Evolutionary conservation across 2,888 invertebrate genomes (phyloP), one percentile per base, ranked within the genome.

Genomic region (Octonoba sinensis): DNA sequence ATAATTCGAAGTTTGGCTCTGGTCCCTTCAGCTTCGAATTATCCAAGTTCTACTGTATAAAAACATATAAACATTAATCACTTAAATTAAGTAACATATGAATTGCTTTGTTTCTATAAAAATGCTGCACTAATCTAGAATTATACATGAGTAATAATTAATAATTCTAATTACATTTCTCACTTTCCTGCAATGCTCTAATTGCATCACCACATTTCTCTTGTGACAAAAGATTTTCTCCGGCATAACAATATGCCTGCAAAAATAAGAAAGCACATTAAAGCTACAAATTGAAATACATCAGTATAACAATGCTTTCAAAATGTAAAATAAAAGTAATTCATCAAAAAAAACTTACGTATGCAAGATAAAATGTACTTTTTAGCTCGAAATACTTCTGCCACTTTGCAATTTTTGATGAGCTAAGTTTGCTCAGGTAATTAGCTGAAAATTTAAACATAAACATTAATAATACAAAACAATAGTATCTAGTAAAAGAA

Each of bases 131-230:
- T n/a, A n/a, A n/a, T n/a, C 20, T 15, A 18, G 57, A 57, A 57
- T 15, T 47, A 47, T 54, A 54, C 54, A 54, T 54, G 18, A 16
- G 16, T 12, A 54, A 54, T 54, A 57, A 0, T 15, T 22, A 62
- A 1, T 60, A 27, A 24, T 18, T 4, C 24, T 20, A 60, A 27
- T 51, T 86, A 90, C 90, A 87, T 86, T 87, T 88, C 62, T 89
- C 87, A 85, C 91, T 91, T 87, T 92, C 92, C 85, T 90, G 90
- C 57, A 92, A 88, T 47, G 91, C 90, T 85, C 90, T 88, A 75
- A 92, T 91, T 4, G 92, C 92, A 84, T 91, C 91, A 13, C 92
- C 92, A 87, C 92, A 92, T 86, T 92, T 92, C 86, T 92, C 92
- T 86, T 91, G 90, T 6, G 90, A 87, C 83, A 92, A 87, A 69